Evolutionary conservation across 2,113 vertebrate species (phyloP).

Genomic region (Ramphastos sulfuratus): DNA sequence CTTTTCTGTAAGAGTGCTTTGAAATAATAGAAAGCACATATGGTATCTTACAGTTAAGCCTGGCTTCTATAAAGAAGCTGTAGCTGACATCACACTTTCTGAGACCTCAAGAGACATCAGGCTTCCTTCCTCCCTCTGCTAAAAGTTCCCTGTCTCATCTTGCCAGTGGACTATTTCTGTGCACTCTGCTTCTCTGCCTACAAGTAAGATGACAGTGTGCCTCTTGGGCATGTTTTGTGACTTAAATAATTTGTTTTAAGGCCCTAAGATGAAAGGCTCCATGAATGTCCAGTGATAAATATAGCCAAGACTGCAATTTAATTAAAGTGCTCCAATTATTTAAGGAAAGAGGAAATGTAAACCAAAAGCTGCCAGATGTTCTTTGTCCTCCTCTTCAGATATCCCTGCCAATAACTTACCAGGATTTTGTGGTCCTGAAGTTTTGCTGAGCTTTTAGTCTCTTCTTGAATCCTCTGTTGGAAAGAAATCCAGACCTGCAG

Average conservation of each 20-base stretch:
- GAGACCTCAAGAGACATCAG: neutral
- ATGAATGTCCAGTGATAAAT: neutral
- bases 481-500: neutral
- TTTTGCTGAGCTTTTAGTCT: neutral
- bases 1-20: neutral
- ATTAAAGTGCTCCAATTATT: neutral
- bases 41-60: neutral
- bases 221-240: neutral
- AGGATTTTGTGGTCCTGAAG: neutral
- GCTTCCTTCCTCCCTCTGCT: neutral
- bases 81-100: neutral
- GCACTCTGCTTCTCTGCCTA: neutral
- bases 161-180: neutral
- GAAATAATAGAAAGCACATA: neutral
- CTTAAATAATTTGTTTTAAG: neutral
- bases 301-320: neutral
- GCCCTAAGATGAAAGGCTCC: neutral
- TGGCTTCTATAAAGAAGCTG: neutral
- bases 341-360: neutral
- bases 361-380: neutral
- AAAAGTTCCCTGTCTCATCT: neutral
- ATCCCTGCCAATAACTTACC: neutral
- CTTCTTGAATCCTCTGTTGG: neutral
- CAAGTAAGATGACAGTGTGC: neutral
- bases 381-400: neutral